phyloP scores from a whole-genome alignment of 2,797 vertebrate genomes.

The Paramormyrops hopkinsi region DNA sequence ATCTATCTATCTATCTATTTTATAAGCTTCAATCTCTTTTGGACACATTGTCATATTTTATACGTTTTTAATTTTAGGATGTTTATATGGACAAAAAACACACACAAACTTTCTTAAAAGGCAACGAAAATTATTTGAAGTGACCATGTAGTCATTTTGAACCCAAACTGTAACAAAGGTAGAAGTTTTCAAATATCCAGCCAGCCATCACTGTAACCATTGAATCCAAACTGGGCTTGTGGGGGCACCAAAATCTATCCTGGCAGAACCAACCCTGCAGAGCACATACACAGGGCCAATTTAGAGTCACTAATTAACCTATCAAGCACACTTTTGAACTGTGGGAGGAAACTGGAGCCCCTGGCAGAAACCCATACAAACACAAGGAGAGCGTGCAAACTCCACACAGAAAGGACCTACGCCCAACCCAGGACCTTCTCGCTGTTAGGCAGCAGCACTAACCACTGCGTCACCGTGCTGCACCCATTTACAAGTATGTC shows the following conservation, averaged over 20 bases:
- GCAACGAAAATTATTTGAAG: not conserved
- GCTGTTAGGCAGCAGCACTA: not conserved
- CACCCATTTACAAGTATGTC: no score
- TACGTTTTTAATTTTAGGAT: not conserved
- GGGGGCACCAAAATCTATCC: not conserved
- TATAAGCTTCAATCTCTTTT: not conserved
- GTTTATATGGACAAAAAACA: not conserved
- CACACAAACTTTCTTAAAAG: not conserved
- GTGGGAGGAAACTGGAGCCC: no score
- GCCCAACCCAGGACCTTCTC: no score
- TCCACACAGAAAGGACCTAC: no score
- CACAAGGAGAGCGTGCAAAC: no score
- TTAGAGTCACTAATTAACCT: not conserved
- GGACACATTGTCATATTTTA: not conserved
- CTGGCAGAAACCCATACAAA: not conserved
- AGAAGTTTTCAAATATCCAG: not conserved
- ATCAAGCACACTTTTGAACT: no score
- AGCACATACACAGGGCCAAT: no score
- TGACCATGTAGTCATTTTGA: not conserved
- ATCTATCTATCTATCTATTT: not conserved
- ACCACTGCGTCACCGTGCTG: no score
- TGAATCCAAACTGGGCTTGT: not conserved
- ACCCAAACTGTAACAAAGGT: not conserved
- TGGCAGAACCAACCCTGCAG: not conserved
- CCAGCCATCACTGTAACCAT: not conserved